A percentile compares a stretch with the other conserved stretches of the same genome.
These are phyloP conservation scores for Aricia agestis DNA, from an alignment of 1,140 invertebrate genomes.

Conservation along the genomic window DNA sequence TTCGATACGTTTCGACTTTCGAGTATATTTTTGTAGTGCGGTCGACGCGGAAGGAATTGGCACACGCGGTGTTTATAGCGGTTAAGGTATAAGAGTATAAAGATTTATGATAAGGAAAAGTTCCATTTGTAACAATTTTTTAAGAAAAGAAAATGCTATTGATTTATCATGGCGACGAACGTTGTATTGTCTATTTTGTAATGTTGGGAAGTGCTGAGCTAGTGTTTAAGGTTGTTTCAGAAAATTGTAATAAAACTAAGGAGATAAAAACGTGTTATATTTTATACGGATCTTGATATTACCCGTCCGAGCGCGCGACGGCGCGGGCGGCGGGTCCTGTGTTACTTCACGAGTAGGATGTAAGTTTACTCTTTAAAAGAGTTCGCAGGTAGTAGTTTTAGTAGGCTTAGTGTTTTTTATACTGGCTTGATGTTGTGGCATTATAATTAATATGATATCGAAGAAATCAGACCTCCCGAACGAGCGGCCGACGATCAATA, in stretches of 20 bases:
- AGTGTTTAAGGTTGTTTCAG: conserved; percentile 72
- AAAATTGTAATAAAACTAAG: conserved; percentile 74
- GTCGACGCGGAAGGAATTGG: conserved; percentile 70
- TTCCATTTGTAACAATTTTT: conserved; percentile 61
- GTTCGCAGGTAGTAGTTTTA: conserved; percentile 76
- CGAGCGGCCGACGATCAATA: conserved; percentile 65
- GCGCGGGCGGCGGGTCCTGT: conserved; percentile 39
- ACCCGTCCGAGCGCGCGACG: conserved; percentile 31
- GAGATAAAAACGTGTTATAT: conserved; percentile 69
- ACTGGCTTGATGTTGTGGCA: conserved; percentile 78
- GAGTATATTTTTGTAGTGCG: conserved; percentile 71
- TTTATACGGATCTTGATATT: conserved; percentile 71
- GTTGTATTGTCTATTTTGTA: conserved; percentile 74
- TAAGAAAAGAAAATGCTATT: conserved; percentile 56
- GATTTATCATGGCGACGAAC: conserved; percentile 66
- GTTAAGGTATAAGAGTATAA: conserved; percentile 43
- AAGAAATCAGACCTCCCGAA: conserved; percentile 57
- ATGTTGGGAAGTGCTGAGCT: conserved; percentile 65
- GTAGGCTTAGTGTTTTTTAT: conserved; percentile 78
- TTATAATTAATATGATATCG: conserved; percentile 72
- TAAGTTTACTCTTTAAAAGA: conserved; percentile 77
- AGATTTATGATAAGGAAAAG: conserved; percentile 47
- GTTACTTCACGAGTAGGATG: conserved; percentile 74
- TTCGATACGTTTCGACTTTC: conserved; percentile 60
- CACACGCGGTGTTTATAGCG: conserved; percentile 46